These are phyloP conservation scores for Lycaena phlaeas DNA, from an alignment of 2,888 invertebrate genomes.

Conservation along the genomic window DNA sequence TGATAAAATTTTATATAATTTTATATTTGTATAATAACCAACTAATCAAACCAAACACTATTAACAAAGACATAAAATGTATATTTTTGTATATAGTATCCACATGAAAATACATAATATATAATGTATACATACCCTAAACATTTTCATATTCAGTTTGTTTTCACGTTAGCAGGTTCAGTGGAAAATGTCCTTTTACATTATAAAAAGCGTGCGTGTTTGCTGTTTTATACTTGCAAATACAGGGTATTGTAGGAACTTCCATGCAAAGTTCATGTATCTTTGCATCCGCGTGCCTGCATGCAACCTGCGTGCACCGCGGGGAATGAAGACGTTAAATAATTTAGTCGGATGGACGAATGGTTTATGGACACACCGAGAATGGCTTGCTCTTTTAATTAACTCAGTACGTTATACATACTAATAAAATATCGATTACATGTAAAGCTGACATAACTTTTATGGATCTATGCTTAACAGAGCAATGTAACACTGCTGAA, in stretches of 20 bases:
- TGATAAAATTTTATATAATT: too few species aligned
- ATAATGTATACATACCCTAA: too few species aligned
- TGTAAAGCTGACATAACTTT: neutral
- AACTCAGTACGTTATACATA: conserved; percentile 15
- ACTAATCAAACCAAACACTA: too few species aligned
- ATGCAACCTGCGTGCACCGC: conserved; percentile 62
- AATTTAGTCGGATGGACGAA: conserved; percentile 63
- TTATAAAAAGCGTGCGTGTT: conserved; percentile 6
- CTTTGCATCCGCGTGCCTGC: conserved; percentile 54
- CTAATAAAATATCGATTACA: conserved; percentile 10
- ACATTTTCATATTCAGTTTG: too few species aligned
- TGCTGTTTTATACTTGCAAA: conserved; percentile 18
- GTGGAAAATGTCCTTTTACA: conserved; percentile 7
- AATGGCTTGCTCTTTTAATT: conserved; percentile 28
- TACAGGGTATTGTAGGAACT: conserved; percentile 18
- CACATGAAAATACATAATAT: too few species aligned
- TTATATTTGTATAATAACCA: too few species aligned
- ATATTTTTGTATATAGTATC: too few species aligned
- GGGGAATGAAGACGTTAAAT: conserved; percentile 71
- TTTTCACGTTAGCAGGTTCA: too few species aligned
- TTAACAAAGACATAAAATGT: too few species aligned
- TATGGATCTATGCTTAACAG: too few species aligned
- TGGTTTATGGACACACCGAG: conserved; percentile 50
- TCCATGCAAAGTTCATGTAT: conserved; percentile 32
- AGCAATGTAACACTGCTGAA: too few species aligned